phyloP scores from a whole-genome alignment of 2,888 invertebrate genomes.

The Lordiphosa fenestrarum region DNA sequence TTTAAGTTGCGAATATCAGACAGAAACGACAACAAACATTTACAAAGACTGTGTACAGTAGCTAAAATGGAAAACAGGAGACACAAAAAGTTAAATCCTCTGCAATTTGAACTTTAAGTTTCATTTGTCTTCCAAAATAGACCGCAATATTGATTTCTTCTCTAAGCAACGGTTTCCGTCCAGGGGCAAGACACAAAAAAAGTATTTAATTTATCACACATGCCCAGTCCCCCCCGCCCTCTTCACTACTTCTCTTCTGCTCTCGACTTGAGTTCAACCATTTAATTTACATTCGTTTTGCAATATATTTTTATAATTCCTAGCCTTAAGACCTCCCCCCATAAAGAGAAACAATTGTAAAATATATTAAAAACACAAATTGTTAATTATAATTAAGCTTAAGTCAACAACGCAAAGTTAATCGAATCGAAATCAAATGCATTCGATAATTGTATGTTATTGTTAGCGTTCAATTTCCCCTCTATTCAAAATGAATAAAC shows the following conservation, averaged over 20 bases:
- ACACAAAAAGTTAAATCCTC: constrained; percentile 11
- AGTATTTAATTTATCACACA: constrained; percentile 31
- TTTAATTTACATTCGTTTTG: constrained; percentile 45
- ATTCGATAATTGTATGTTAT: constrained; percentile 36
- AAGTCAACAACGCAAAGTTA: constrained; percentile 12
- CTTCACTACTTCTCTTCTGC: constrained; percentile 10
- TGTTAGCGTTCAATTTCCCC: constrained; percentile 29
- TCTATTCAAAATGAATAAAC: constrained; percentile 22
- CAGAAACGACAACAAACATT: constrained; percentile 39
- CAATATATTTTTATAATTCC: constrained; percentile 47
- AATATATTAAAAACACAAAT: constrained; percentile 41
- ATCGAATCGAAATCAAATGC: constrained; percentile 4
- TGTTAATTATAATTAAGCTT: constrained; percentile 39
- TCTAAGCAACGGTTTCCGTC: constrained; percentile 69
- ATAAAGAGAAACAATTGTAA: constrained; percentile 34
- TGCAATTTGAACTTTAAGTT: constrained; percentile 37
- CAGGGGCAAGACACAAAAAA: constrained; percentile 62
- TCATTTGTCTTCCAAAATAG: constrained; percentile 68
- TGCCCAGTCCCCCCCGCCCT: constrained; percentile 61
- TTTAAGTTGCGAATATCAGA: constrained; percentile 26
- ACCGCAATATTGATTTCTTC: constrained; percentile 38
- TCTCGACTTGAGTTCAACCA: no score
- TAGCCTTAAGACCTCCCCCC: background rate
- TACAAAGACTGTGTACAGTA: constrained; percentile 70
- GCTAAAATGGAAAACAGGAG: constrained; percentile 30